Evolutionary conservation across 2,797 vertebrate species (phyloP).

Genomic region (Nothura maculosa): DNA sequence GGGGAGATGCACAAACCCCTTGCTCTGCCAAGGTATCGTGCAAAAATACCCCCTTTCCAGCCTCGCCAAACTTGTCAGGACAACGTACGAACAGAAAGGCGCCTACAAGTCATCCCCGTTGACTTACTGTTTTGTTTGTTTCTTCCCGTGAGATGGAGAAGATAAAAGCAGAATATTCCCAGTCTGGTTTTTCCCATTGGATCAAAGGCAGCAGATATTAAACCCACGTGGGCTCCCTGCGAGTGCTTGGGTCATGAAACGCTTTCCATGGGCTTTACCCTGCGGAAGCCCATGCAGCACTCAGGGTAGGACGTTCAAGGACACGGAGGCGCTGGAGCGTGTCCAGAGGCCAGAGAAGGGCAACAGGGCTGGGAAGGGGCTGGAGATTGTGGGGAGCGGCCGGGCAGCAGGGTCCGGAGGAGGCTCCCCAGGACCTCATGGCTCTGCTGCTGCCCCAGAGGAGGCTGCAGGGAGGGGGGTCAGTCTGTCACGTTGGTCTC

Average conservation of each 20-base stretch:
- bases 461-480: too few species aligned
- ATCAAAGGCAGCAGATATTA: neutral
- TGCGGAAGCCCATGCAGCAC: neutral
- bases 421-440: too few species aligned
- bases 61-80: neutral
- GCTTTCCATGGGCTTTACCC: neutral
- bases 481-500: too few species aligned
- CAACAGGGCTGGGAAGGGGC: too few species aligned
- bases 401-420: too few species aligned
- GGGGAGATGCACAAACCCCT: neutral
- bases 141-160: accelerated
- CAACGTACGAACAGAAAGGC: neutral
- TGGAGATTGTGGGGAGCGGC: too few species aligned
- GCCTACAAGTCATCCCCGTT: neutral
- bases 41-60: neutral
- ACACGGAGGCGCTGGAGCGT: neutral
- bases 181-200: neutral
- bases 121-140: accelerated
- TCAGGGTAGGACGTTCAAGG: too few species aligned
- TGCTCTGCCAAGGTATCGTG: neutral
- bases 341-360: neutral
- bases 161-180: neutral
- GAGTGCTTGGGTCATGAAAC: neutral
- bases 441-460: too few species aligned
- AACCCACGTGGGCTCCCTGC: neutral